Evolutionary conservation across 2,113 vertebrate genomes (phyloP), one percentile per base, ranked within the genome.

Genomic region (Hiodon alosoides): DNA sequence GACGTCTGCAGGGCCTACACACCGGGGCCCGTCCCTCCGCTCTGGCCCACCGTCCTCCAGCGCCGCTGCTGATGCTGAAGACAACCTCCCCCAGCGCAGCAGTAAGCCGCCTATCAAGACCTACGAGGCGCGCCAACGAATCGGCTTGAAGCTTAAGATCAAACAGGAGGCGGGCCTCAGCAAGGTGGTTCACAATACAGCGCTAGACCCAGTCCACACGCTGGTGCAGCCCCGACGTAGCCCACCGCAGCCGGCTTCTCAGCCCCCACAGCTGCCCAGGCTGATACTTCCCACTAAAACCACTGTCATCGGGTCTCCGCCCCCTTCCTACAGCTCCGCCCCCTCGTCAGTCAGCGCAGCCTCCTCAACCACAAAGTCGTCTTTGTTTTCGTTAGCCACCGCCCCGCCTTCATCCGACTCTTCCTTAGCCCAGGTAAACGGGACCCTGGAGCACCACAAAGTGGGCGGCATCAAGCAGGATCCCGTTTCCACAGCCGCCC

Each of bases 181-280:
- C 76, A 97, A 97, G 79, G 95, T 98, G 5, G 93, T 98, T 3
- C 95, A 97, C 84, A 98, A 98, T 87, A 97, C 95, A 0, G 96
- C 96, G 0, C 81, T 97, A 80, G 96, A 96, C 77, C 94, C 95
- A 0, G 90, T 95, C 62, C 94, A 96, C 83, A 93, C 93, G 7
- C 86, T 1, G 70, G 86, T 57, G 67, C 81, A 77, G 31, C 74
- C 81, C 64, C 78, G 83, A 74, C 84, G 84, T 80, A 47, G 85
- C 83, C 46, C 80, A 66, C 0, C 62, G 51, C 81, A 79, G 73
- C 74, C 75, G 2, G 60, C 70, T 1, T 0, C 69, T 1, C 67
- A 46, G 14, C 46, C 81, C 0, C 83, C 79, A 10, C 66, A 69
- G 77, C 90, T 79, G 66, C 54, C 82, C 31, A 77, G 78, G 50